Evolutionary conservation across 2,113 vertebrate genomes (phyloP).

Genomic region (Seriola rivoliana): DNA sequence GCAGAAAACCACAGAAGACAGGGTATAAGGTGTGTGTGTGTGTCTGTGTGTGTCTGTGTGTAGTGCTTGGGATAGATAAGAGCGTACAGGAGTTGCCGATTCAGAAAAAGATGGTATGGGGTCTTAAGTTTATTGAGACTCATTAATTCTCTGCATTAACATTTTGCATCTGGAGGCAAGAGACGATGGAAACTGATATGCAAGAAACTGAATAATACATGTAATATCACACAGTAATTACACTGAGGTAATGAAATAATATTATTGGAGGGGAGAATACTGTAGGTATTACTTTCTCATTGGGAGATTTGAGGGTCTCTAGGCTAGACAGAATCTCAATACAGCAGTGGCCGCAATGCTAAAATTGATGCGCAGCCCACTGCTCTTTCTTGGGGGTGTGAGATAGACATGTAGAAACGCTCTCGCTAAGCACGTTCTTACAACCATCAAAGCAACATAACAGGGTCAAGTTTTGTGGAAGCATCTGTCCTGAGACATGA

Average conservation of each 20-base stretch:
- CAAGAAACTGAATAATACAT: constrained; percentile 68
- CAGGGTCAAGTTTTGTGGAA: background rate
- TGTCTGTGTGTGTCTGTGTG: constrained; percentile 17
- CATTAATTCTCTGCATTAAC: constrained; percentile 63
- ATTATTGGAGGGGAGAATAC: background rate
- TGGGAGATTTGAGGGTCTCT: background rate
- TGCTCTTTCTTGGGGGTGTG: background rate
- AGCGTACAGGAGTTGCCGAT: constrained; percentile 41
- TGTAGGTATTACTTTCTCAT: background rate
- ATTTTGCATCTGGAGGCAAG: constrained; percentile 63
- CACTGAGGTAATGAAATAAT: constrained; percentile 43
- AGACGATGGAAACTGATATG: constrained; percentile 43
- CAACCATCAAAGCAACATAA: constrained; percentile 7
- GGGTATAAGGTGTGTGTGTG: constrained; percentile 16
- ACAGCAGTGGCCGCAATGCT: background rate
- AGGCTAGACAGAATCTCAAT: constrained; percentile 1
- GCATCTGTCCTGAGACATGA: background rate
- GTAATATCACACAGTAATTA: constrained; percentile 57
- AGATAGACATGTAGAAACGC: constrained; percentile 8
- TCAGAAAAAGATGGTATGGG: constrained; percentile 26
- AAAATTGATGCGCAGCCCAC: background rate
- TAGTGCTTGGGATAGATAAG: constrained; percentile 49
- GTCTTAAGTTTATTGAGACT: constrained; percentile 29
- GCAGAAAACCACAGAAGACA: constrained; percentile 22
- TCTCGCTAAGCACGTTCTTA: background rate